Percentiles rank a stretch among this genome's conserved stretches.
phyloP scores from a whole-genome alignment of 2,113 vertebrate species.

The Alces alces region DNA sequence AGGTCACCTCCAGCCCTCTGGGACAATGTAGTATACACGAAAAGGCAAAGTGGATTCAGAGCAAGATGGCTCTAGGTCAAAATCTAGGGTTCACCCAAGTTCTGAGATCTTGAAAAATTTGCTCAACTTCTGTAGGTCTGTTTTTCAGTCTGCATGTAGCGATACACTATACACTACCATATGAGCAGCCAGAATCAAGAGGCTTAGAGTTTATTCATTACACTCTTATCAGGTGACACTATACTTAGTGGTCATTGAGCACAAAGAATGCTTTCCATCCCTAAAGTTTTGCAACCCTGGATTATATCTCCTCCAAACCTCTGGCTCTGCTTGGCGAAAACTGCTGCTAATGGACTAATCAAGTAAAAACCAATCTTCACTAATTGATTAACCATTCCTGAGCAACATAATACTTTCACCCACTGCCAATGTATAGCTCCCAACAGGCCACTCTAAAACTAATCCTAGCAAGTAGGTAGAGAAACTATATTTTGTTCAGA shows the following conservation, averaged over 20 bases:
- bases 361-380: constrained; percentile 12
- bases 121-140: background rate
- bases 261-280: background rate
- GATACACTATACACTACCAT: background rate
- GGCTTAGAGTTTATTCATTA: background rate
- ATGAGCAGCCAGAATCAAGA: background rate
- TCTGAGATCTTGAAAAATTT: constrained; percentile 1
- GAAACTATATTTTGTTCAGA: constrained; percentile 6
- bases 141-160: background rate
- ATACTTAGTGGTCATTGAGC: background rate
- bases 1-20: background rate
- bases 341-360: background rate
- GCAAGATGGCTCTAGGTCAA: background rate
- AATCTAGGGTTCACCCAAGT: background rate
- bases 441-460: background rate
- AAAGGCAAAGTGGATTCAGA: background rate
- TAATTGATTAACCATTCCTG: background rate
- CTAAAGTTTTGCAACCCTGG: background rate
- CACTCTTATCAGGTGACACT: background rate
- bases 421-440: background rate
- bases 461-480: background rate
- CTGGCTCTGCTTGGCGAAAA: background rate
- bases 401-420: background rate
- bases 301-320: background rate
- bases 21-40: background rate